Conservation (phyloP, 2,113 vertebrate genomes). For the Panthera uncia region DNA sequence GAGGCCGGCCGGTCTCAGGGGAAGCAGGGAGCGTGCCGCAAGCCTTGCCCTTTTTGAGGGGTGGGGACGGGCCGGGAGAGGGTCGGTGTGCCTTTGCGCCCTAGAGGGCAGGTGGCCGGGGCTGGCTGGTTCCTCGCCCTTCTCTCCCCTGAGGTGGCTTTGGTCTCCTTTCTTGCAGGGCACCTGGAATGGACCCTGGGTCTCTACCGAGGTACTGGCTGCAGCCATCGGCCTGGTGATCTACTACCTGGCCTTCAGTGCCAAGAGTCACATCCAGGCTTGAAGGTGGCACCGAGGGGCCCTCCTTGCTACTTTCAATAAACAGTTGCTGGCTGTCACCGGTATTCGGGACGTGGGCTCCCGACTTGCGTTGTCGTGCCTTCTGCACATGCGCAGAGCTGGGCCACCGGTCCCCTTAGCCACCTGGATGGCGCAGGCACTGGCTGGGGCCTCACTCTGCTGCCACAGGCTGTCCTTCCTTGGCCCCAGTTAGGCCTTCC, state of each 20-base stretch:
- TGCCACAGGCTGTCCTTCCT: accelerated
- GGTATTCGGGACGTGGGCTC: not conserved
- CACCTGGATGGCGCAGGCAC: not conserved
- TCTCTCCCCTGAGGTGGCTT: not conserved
- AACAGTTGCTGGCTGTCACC: not conserved
- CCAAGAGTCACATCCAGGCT: conserved; percentile 93
- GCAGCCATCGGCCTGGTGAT: conserved; percentile 89
- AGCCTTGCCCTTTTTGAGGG: not conserved
- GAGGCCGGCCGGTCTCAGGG: not conserved
- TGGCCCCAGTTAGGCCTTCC: not conserved
- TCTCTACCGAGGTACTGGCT: conserved; percentile 94
- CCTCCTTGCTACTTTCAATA: conserved; percentile 43
- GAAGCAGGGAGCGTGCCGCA: not conserved
- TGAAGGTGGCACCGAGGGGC: conserved; percentile 34
- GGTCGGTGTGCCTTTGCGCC: not conserved
- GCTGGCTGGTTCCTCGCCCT: accelerated
- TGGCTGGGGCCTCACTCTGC: not conserved
- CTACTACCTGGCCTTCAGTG: conserved; percentile 92
- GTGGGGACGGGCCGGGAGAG: not conserved
- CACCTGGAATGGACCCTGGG: conserved; percentile 94
- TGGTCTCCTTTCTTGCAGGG: conserved; percentile 83
- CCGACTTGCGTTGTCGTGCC: not conserved
- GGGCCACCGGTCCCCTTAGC: not conserved
- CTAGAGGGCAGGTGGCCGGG: not conserved
- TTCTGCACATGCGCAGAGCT: not conserved